These are phyloP conservation scores for Ectropis grisescens DNA, from an alignment of 1,140 invertebrate species.

Conservation along the genomic window DNA sequence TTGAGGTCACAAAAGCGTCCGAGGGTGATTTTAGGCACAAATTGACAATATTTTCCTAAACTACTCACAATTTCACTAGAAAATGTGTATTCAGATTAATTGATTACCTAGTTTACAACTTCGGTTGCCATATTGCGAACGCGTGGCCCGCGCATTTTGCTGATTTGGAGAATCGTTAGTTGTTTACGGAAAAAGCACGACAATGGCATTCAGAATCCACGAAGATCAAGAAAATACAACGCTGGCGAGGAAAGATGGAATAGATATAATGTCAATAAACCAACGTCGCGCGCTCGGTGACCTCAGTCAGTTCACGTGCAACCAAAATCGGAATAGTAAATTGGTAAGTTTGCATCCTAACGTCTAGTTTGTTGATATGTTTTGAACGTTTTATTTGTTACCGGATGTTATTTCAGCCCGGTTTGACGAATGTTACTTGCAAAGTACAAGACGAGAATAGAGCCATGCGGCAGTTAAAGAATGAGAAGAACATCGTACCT, in stretches of 20 bases:
- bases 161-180: constrained; percentile 26
- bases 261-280: constrained; percentile 50
- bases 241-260: constrained; percentile 53
- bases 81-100: constrained; percentile 37
- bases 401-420: constrained; percentile 29
- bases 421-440: constrained; percentile 51
- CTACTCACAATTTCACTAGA: constrained; percentile 32
- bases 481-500: constrained; percentile 63
- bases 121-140: constrained; percentile 24
- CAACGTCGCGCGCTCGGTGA: constrained; percentile 71
- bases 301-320: constrained; percentile 54
- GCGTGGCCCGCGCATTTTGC: constrained; percentile 17
- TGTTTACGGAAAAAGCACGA: constrained; percentile 46
- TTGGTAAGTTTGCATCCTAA: constrained; percentile 58
- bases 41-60: constrained; percentile 18
- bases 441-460: constrained; percentile 63
- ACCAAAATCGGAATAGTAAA: constrained; percentile 53
- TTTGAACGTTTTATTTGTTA: constrained; percentile 1
- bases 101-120: constrained; percentile 22
- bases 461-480: constrained; percentile 52
- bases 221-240: constrained; percentile 77
- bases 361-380: constrained; percentile 6
- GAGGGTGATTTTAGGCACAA: constrained; percentile 41
- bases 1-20: constrained; percentile 46
- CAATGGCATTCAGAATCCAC: constrained; percentile 77